Evolutionary conservation across 2,113 vertebrate genomes (phyloP), one percentile per base, ranked within the genome.

Genomic region (Pterocles orientalis): DNA sequence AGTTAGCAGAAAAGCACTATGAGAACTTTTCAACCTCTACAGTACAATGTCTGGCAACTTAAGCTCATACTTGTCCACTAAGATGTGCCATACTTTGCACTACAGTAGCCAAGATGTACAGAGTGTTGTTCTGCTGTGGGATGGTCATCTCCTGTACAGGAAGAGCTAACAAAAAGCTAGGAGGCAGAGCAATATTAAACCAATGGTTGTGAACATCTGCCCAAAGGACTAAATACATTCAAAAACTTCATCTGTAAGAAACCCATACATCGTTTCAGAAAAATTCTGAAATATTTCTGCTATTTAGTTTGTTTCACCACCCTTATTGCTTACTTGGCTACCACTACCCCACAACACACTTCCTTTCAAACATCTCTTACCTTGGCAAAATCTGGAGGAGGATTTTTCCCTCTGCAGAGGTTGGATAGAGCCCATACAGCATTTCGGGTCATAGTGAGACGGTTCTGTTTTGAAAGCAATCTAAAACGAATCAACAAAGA

Each of bases 351-450:
- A 64, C 15, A 82, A 58, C 5, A 57, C 26, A 29, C 54, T 91
- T 94, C 85, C 76, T 75, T 57, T 82, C 31, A 94, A 69, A 18
- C 8, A n/a, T 8, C 58, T 91, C 95, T 95, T 95, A 98, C 98
- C 98, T 99, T 99, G 91, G 98, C 95, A 97, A 99, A 99, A 96
- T 99, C 99, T 73, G 99, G 99, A 97, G 99, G 99, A 91, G 99
- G 99, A 96, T 99, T 99, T 94, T 99, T 99, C 82, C 99, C 99
- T 98, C 99, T 98, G 98, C 99, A 99, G 88, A 99, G 98, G 97
- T 99, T 99, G 95, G 99, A 99, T 24, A 99, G 97, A 65, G 99
- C 99, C 99, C 99, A 99, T 69, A 99, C 99, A 48, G 99, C 99
- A 80, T 99, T 99, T 85, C 99, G 98, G 90, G 99, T 99, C 99